These are phyloP conservation scores for Hemaris fuciformis DNA, from an alignment of 2,888 invertebrate species.

Conservation along the genomic window DNA sequence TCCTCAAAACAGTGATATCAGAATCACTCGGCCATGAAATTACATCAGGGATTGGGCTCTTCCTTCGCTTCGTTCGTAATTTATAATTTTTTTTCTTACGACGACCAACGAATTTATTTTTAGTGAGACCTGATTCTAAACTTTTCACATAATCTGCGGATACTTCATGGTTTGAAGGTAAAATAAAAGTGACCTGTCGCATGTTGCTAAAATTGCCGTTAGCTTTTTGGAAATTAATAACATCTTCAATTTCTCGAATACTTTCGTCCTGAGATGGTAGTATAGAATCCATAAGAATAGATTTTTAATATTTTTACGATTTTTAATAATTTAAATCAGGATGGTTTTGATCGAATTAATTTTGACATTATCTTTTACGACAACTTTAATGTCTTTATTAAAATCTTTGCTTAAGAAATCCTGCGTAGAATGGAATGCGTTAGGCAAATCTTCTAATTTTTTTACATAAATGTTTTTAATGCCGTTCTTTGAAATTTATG, in stretches of 20 bases:
- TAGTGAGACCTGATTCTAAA: conserved; percentile 57
- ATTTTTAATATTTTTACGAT: conserved; percentile 41
- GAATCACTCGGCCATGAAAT: conserved; percentile 82
- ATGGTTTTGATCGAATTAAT: conserved; percentile 28
- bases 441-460: too few species aligned
- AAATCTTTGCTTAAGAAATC: neutral
- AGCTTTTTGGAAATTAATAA: conserved; percentile 71
- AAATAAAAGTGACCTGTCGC: conserved; percentile 62
- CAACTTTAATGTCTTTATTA: neutral
- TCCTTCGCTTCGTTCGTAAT: conserved; percentile 42
- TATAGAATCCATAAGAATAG: conserved; percentile 48
- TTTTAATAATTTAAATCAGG: conserved; percentile 42
- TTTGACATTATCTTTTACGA: conserved; percentile 31
- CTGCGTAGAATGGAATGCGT: neutral
- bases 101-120: conserved; percentile 34
- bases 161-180: conserved; percentile 51
- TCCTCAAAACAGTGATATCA: conserved; percentile 80
- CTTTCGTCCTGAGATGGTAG: conserved; percentile 40
- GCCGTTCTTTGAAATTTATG: too few species aligned
- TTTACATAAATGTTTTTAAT: too few species aligned
- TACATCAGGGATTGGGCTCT: conserved; percentile 52
- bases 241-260: conserved; percentile 70
- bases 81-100: conserved; percentile 54
- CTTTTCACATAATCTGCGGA: conserved; percentile 53
- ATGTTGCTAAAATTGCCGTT: conserved; percentile 55